Conservation (phyloP, 1,140 invertebrate species). For the Aphelenchoides fujianensis region DNA sequence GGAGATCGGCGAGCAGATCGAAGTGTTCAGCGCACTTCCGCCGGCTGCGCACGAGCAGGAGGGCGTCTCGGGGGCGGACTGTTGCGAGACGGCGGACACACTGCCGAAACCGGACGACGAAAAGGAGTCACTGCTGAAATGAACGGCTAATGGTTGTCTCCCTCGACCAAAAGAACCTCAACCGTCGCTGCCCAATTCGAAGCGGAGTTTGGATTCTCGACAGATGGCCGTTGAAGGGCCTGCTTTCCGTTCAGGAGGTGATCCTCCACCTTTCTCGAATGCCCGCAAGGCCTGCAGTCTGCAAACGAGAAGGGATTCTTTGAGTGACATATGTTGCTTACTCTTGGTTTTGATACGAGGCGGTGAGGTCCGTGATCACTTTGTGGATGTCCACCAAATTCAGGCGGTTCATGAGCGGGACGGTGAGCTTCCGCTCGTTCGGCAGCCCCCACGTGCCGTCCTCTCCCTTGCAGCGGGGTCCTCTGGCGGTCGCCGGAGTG, state of each 20-base stretch:
- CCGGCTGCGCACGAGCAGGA: neutral
- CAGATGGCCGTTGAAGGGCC: neutral
- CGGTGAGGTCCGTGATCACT: constrained; percentile 3
- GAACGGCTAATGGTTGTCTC: neutral
- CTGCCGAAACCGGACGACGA: constrained; percentile 7
- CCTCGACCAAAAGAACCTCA: too few relatives aligned
- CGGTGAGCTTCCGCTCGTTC: neutral
- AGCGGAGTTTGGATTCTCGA: neutral
- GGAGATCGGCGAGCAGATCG: neutral
- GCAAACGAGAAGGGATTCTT: neutral
- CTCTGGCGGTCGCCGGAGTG: neutral
- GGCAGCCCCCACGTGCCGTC: too few relatives aligned
- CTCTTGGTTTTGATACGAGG: neutral
- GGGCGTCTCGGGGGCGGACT: constrained; percentile 11
- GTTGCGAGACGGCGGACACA: constrained; percentile 8
- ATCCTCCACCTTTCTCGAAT: constrained; percentile 15
- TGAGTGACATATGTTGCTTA: neutral
- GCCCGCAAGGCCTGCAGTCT: constrained; percentile 12
- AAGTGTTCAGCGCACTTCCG: neutral
- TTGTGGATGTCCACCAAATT: constrained; percentile 18
- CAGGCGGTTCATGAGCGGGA: neutral
- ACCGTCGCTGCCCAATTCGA: constrained; percentile 13
- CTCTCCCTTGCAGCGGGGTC: neutral
- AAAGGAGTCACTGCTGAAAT: constrained; percentile 19
- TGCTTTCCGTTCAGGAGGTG: neutral